These are phyloP conservation scores for Dryobota labecula DNA, from an alignment of 2,888 invertebrate genomes.

Conservation along the genomic window DNA sequence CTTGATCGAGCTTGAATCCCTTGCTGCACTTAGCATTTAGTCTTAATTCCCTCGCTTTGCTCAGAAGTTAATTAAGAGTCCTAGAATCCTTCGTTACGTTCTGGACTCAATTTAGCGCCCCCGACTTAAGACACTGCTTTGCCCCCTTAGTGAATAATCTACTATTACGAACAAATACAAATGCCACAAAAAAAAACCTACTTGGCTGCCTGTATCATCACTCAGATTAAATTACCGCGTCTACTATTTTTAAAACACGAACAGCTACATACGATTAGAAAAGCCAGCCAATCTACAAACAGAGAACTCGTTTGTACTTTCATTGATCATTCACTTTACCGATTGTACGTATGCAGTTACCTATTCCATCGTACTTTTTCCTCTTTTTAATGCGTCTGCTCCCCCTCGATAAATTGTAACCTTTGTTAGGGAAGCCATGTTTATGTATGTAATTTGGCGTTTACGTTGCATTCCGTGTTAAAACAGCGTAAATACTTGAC, in stretches of 20 bases:
- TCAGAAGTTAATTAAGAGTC: too few relatives aligned
- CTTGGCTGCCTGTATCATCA: not conserved
- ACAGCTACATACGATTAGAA: constrained; percentile 14
- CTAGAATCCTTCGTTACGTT: too few relatives aligned
- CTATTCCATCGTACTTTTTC: constrained; percentile 67
- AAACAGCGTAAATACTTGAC: constrained; percentile 52
- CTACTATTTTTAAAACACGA: constrained; percentile 16
- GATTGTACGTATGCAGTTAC: constrained; percentile 62
- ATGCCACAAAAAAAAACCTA: not conserved
- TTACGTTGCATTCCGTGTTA: constrained; percentile 56
- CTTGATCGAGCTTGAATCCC: too few relatives aligned
- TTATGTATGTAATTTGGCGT: constrained; percentile 81
- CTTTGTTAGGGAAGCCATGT: constrained; percentile 80
- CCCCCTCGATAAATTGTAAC: constrained; percentile 82
- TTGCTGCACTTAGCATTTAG: too few relatives aligned
- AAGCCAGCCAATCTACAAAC: constrained; percentile 47
- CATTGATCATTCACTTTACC: constrained; percentile 71
- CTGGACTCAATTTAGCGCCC: too few relatives aligned
- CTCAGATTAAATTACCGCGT: not conserved
- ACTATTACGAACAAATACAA: not conserved
- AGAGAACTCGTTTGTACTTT: constrained; percentile 43
- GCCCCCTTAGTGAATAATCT: too few relatives aligned
- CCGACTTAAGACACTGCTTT: too few relatives aligned
- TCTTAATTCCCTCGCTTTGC: too few relatives aligned
- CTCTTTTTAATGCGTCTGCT: constrained; percentile 79